Conservation (phyloP, 2,888 invertebrate species). For the Eristalis tenax region DNA sequence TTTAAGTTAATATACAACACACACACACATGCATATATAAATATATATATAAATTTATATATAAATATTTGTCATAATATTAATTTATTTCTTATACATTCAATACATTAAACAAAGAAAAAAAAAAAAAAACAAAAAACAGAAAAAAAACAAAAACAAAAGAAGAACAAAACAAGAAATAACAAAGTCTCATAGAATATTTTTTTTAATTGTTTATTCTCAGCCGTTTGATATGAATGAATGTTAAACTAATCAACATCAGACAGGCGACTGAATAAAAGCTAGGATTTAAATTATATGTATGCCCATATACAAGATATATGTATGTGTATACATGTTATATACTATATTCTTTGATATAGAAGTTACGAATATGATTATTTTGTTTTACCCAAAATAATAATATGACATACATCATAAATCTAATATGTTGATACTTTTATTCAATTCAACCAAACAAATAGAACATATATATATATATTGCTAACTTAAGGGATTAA, state of each 20-base stretch:
- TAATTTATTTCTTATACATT: conserved; percentile 61
- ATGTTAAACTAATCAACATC: conserved; percentile 64
- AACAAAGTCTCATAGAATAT: conserved; percentile 44
- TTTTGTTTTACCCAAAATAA: conserved; percentile 57
- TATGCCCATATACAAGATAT: conserved; percentile 15
- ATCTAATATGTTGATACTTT: conserved; percentile 46
- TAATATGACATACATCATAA: conserved; percentile 27
- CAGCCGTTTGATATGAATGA: conserved; percentile 54
- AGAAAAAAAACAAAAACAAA: not conserved
- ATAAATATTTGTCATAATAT: conserved; percentile 60
- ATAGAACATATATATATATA: conserved; percentile 11
- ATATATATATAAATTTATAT: conserved; percentile 45
- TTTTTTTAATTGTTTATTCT: conserved; percentile 65
- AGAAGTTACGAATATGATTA: conserved; percentile 48
- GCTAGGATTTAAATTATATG: conserved; percentile 10
- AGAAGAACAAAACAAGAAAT: not conserved
- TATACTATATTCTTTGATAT: conserved; percentile 55
- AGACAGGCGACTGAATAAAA: conserved; percentile 26
- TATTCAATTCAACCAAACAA: conserved; percentile 45
- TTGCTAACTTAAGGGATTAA: conserved; percentile 52
- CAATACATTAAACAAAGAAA: conserved; percentile 33
- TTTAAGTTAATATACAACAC: conserved; percentile 46
- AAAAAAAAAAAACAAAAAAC: not conserved
- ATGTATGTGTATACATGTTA: conserved; percentile 17
- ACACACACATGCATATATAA: conserved; percentile 25